Evolutionary conservation across 2,888 invertebrate species (phyloP), one percentile per base, ranked within the genome.

Genomic region (Drosophila kanekoi): DNA sequence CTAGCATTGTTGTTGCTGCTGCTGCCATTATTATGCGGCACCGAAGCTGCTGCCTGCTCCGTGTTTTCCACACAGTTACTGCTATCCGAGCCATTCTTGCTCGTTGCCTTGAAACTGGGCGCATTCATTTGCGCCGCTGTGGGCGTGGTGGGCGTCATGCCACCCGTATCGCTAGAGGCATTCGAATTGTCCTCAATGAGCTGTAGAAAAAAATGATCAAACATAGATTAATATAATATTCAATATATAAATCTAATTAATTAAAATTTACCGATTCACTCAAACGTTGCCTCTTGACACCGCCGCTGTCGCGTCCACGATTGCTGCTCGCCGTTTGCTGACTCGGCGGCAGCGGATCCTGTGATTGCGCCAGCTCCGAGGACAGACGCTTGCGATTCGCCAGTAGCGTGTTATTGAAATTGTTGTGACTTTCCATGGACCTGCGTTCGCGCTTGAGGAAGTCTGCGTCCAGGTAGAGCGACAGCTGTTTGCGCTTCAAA

Each of bases 401-500:
- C 79, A 90, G 65, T 69, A 91, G 77, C 37, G 91, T 71, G 75
- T 91, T 92, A 61, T 89, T 91, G 57, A 92, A 92, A 67, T 75
- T 92, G 61, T 87, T 92, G 70, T 92, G 91, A 75, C 90, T 92
- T 57, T 92, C 92, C 65, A 94, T 94, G 23, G 94, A 94, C 87
- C 95, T 96, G 65, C 95, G 94, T 91, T 96, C 96, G 40, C 95
- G 94, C 90, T 95, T 95, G 44, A 96, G 91, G 71, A 96, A 93
- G 77, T 95, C 94, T 11, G 94, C 94, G 8, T 96, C 94, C 72
- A 97, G 93, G 92, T 96, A 97, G 88, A 95, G 95, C 75, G 94
- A 94, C 40, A 97, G 93, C 81, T 96, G 96, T 92, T 95, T 96
- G 90, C 96, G 95, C 74, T 96, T 96, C 0, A 98, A 98, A 92